Evolutionary conservation across 2,797 vertebrate genomes (phyloP).

Genomic region (Buphagus erythrorhynchus): DNA sequence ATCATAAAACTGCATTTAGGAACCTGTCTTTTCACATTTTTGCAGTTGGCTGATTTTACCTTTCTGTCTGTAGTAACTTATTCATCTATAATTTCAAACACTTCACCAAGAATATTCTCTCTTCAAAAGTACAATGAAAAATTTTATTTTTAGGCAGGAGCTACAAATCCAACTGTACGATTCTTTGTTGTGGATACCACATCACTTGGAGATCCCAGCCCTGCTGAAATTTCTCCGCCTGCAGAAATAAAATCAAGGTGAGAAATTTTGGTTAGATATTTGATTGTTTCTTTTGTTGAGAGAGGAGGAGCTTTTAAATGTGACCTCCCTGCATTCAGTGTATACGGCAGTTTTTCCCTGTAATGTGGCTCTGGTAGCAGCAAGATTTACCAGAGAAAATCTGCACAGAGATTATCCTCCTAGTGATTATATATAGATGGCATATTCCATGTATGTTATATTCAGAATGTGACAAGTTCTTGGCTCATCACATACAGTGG

Average conservation of each 20-base stretch:
- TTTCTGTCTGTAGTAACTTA: not conserved
- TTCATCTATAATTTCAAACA: not conserved
- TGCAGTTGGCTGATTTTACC: not conserved
- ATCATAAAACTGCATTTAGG: not conserved
- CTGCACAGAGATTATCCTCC: slow-evolving; percentile 66
- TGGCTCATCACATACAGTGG: slow-evolving; percentile 64
- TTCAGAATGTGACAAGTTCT: slow-evolving; percentile 71
- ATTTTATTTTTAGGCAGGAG: slow-evolving; percentile 76
- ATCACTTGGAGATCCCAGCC: rapidly evolving
- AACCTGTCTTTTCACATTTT: not conserved
- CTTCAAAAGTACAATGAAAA: slow-evolving; percentile 19
- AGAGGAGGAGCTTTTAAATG: slow-evolving; percentile 9
- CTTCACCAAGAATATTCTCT: not conserved
- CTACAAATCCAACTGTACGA: slow-evolving; percentile 78
- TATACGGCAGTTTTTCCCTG: not conserved
- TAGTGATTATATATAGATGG: slow-evolving; percentile 72
- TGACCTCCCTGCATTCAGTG: not conserved
- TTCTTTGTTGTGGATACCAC: slow-evolving; percentile 73
- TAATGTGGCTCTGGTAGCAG: slow-evolving; percentile 28
- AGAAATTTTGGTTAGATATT: slow-evolving; percentile 28
- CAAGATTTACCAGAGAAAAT: slow-evolving; percentile 64
- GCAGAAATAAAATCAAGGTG: slow-evolving; percentile 66
- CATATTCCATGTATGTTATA: slow-evolving; percentile 73
- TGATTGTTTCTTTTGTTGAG: not conserved
- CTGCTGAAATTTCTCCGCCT: slow-evolving; percentile 67